A percentile compares a stretch with the other conserved stretches of the same genome.
Conservation (phyloP, 2,113 vertebrate species). For the Lycaon pictus region DNA sequence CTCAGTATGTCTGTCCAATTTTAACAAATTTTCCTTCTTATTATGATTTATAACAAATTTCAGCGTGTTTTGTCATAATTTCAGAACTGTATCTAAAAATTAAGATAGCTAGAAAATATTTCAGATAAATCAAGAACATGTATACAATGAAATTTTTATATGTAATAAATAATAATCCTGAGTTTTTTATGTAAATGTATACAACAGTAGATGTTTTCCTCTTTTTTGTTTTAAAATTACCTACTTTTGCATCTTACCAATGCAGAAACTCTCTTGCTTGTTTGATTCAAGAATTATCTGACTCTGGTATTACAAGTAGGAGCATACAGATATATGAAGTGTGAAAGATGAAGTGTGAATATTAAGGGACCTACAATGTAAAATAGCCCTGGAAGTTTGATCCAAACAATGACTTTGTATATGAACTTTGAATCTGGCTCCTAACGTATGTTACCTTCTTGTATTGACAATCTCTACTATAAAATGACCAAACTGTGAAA, state of each 20-base stretch:
- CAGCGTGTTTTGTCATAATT: conserved; percentile 20
- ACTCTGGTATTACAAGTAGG: background rate
- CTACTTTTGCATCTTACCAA: background rate
- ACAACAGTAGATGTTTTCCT: background rate
- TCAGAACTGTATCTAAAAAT: background rate
- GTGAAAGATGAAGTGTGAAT: background rate
- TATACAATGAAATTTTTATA: conserved; percentile 22
- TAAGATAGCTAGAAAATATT: background rate
- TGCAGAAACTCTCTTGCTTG: background rate
- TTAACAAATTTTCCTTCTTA: background rate
- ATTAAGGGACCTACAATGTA: background rate
- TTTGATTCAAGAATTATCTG: background rate
- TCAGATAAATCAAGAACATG: background rate
- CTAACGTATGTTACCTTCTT: background rate
- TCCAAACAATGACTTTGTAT: background rate
- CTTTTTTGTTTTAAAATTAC: background rate
- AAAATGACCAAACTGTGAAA: background rate
- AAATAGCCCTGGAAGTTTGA: background rate
- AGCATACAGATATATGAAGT: background rate
- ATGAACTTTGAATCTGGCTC: background rate
- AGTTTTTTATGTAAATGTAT: conserved; percentile 3
- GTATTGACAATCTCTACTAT: background rate
- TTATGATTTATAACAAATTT: conserved; percentile 21
- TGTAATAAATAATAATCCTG: background rate
- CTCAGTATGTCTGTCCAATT: conserved; percentile 8